phyloP scores from a whole-genome alignment of 2,888 invertebrate species.

The Mallateleia sp. region DNA sequence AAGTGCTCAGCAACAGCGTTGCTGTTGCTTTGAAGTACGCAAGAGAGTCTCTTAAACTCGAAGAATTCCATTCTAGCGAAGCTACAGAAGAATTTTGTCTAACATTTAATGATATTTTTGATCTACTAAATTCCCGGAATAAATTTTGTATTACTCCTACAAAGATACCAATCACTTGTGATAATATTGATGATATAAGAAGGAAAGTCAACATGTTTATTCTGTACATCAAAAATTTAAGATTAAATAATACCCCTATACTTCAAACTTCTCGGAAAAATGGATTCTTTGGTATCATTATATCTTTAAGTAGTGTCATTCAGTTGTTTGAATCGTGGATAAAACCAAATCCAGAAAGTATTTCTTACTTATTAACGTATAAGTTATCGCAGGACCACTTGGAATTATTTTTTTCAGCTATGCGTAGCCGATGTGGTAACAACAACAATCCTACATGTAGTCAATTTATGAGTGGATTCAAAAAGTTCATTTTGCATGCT shows the following conservation, averaged over 20 bases:
- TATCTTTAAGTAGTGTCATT: slow-evolving; percentile 11
- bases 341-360: not conserved
- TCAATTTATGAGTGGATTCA: slow-evolving; percentile 70
- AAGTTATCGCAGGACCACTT: slow-evolving; percentile 47
- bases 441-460: slow-evolving; percentile 76
- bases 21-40: slow-evolving; percentile 70
- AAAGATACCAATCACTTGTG: not conserved
- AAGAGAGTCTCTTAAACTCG: slow-evolving; percentile 29
- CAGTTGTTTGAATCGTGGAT: slow-evolving; percentile 11
- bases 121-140: slow-evolving; percentile 78
- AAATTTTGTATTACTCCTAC: not conserved
- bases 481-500: slow-evolving; percentile 69
- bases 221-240: not conserved
- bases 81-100: slow-evolving; percentile 73
- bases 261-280: not conserved
- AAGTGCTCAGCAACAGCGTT: slow-evolving; percentile 78
- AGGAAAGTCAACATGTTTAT: not conserved
- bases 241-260: not conserved
- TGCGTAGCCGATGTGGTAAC: slow-evolving; percentile 65
- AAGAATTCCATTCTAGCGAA: not conserved
- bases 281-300: slow-evolving; percentile 33
- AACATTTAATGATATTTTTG: slow-evolving; percentile 80
- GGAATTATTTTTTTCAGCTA: slow-evolving; percentile 58
- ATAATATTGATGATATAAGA: not conserved
- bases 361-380: slow-evolving; percentile 11